A percentile compares a stretch with the other conserved stretches of the same genome.
Conservation (phyloP, 2,113 vertebrate species). For the Pseudorasbora parva region DNA sequence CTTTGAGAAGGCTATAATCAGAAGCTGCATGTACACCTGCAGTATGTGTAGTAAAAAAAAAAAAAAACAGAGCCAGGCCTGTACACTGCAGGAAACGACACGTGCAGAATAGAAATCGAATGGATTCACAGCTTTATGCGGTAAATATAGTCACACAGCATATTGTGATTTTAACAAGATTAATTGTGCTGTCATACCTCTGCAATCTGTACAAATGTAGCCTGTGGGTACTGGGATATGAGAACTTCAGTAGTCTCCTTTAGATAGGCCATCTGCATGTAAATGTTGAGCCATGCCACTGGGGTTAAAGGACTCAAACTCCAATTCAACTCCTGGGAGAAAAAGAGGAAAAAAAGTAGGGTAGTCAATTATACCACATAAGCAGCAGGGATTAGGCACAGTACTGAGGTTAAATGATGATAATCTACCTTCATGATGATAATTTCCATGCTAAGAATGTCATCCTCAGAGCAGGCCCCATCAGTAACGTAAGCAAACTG, state of each 20-base stretch:
- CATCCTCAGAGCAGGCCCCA: conserved; percentile 93
- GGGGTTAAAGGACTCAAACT: conserved; percentile 89
- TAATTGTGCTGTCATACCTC: conserved; percentile 76
- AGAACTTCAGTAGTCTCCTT: conserved; percentile 81
- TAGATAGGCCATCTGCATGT: conserved; percentile 95
- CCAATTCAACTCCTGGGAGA: conserved; percentile 90
- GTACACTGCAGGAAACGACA: not conserved
- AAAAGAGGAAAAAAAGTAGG: conserved; percentile 4
- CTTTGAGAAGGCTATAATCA: not conserved
- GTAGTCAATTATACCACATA: not conserved
- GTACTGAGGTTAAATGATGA: not conserved
- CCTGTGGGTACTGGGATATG: conserved; percentile 88
- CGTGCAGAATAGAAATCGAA: conserved; percentile 1
- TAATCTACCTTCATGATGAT: conserved; percentile 91
- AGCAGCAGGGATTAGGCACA: not conserved
- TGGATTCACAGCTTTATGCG: not conserved
- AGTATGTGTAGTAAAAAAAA: not conserved
- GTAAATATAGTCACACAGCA: conserved; percentile 24
- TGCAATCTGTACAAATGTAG: conserved; percentile 89
- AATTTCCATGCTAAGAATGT: conserved; percentile 94
- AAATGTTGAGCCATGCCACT: conserved; percentile 95
- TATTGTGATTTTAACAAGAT: not conserved
- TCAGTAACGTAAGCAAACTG: conserved; percentile 97
- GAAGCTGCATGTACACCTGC: not conserved
- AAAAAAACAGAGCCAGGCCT: not conserved